Conservation (phyloP, 2,113 vertebrate species). For the Pseudopipra pipra region DNA sequence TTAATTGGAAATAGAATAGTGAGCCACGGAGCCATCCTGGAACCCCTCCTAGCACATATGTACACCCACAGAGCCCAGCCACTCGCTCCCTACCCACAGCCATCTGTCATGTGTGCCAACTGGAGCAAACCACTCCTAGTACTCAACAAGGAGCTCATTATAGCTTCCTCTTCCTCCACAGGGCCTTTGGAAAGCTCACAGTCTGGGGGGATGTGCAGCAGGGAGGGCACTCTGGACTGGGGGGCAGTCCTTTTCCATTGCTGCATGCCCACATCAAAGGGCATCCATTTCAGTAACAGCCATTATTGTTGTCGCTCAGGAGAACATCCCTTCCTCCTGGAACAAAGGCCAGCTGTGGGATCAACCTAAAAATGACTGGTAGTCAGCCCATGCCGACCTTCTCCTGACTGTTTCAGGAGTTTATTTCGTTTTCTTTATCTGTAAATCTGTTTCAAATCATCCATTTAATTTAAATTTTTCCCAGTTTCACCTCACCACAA, state of each 20-base stretch:
- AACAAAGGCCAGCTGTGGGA: background rate
- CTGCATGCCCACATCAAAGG: background rate
- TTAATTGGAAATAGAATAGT: constrained; percentile 25
- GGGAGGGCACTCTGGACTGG: background rate
- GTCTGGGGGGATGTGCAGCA: background rate
- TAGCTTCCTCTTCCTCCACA: background rate
- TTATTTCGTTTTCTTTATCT: background rate
- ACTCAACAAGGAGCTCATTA: constrained; percentile 37
- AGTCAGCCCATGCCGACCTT: background rate
- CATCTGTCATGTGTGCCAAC: constrained; percentile 49
- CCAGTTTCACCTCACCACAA: background rate
- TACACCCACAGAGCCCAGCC: constrained; percentile 25
- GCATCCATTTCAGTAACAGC: background rate
- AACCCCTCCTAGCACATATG: constrained; percentile 55
- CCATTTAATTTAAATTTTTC: background rate
- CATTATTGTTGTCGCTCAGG: background rate
- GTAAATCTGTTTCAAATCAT: background rate
- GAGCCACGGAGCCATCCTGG: constrained; percentile 23
- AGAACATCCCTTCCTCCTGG: background rate
- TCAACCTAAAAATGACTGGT: background rate
- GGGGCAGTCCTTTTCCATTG: background rate
- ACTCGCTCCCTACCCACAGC: constrained; percentile 43
- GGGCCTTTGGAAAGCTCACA: background rate
- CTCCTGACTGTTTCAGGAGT: background rate
- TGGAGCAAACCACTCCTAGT: constrained; percentile 38